Base-by-base conservation (phyloP, 2,113 vertebrate species). In the Cinclus cinclus region DNA sequence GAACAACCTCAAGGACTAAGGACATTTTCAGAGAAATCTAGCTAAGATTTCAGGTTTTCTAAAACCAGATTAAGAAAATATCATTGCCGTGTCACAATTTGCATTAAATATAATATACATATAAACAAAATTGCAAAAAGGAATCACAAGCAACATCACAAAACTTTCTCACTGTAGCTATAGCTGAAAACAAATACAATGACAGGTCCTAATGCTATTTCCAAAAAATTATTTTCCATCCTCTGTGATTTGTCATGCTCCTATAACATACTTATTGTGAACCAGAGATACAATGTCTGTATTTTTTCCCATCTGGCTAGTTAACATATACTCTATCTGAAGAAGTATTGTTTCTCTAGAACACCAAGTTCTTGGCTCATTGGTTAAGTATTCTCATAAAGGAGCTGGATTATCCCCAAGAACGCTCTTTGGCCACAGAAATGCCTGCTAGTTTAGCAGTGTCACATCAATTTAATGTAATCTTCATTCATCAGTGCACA, bases 181-280 rank as follows among this genome's bases (percentile, higher is more conserved):
- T 37, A 67, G 30, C 16, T 73, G 37, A 44, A 53, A 31, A 79
- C 11, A 67, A 90, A 55, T 58, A 62, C 19, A 90, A 17, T 41
- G 18, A 18, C 46, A 42, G 5, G 15, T 63, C 30, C 25, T 42
- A 35, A 71, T 64, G 67, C 39, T 55, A 20, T 56, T 90, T 62
- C 42, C 13, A 30, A 24, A 79, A n/a, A 84, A 82, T 35, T 0
- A 16, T 63, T 78, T 90, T 78, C 28, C 11, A 53, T 85, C 8
- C 17, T 67, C 15, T 63, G 31, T 85, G 42, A 14, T 11, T 74
- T 46, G 6, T 17, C 0, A 0, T 8, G 50, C 63, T 65, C 28
- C 14, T 58, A 2, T 53, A 73, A 58, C 19, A 30, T 11, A 17
- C 15, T 9, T 47, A 15, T 39, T 59, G 14, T 13, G 31, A 11